These are phyloP conservation scores for Chaetodon trifasciatus DNA, from an alignment of 2,797 vertebrate species.

Conservation along the genomic window DNA sequence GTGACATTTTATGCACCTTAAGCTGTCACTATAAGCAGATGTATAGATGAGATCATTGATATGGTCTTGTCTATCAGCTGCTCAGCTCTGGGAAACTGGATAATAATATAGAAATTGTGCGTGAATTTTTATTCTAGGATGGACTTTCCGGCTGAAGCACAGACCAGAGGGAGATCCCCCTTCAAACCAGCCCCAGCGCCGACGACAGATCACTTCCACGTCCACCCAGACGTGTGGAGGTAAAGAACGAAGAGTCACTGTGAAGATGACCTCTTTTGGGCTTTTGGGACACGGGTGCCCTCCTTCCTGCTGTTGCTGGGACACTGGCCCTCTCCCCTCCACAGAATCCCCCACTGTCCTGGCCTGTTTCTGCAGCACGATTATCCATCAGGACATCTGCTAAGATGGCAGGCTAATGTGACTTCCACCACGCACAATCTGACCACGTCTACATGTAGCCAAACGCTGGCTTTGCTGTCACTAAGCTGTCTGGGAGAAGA, in stretches of 20 bases:
- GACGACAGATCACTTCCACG: not conserved
- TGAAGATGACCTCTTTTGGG: slow-evolving; percentile 55
- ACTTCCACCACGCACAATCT: slow-evolving; percentile 2
- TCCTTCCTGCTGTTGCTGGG: slow-evolving; percentile 47
- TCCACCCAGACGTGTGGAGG: slow-evolving; percentile 21
- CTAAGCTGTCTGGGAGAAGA: not conserved
- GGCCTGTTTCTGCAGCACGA: slow-evolving; percentile 44
- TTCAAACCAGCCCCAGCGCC: slow-evolving; percentile 9
- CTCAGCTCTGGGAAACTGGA: not conserved
- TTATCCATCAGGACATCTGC: slow-evolving; percentile 41
- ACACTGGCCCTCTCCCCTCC: slow-evolving; percentile 34
- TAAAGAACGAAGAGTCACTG: slow-evolving; percentile 22
- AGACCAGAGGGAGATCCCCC: slow-evolving; percentile 6
- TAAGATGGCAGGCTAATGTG: slow-evolving; percentile 1
- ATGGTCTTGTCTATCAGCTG: not conserved
- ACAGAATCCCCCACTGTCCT: slow-evolving; percentile 13
- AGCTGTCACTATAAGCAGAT: not conserved
- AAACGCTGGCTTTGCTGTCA: not conserved
- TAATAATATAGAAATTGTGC: not conserved
- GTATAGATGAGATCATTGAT: not conserved
- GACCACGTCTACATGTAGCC: slow-evolving; percentile 31
- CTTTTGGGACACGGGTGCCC: slow-evolving; percentile 30
- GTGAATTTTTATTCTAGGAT: slow-evolving; percentile 36
- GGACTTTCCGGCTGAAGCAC: slow-evolving; percentile 23
- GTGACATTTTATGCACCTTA: not conserved